These are phyloP conservation scores for Bombus confusus DNA, from an alignment of 1,140 invertebrate genomes.

Conservation along the genomic window DNA sequence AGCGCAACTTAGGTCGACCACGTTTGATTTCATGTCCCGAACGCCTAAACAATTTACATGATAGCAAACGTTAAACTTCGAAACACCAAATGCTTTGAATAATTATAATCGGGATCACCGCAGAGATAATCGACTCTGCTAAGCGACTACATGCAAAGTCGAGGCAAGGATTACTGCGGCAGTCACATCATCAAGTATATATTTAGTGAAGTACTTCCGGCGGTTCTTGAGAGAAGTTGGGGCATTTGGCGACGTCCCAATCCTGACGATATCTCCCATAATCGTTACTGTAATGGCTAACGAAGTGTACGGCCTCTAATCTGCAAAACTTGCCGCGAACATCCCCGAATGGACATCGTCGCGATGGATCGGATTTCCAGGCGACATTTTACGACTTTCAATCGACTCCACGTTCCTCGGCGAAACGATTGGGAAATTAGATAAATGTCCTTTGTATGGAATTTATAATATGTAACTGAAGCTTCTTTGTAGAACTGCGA, in stretches of 20 bases:
- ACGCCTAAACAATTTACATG: background rate
- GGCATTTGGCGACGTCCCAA: constrained; percentile 38
- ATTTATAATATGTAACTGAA: background rate
- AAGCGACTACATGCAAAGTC: constrained; percentile 12
- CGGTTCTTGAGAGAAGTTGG: constrained; percentile 21
- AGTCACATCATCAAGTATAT: constrained; percentile 14
- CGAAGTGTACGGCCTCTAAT: constrained; percentile 25
- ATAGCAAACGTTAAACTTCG: background rate
- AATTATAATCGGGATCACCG: background rate
- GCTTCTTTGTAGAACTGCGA: background rate
- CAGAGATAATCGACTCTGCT: constrained; percentile 11
- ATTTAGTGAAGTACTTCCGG: constrained; percentile 26
- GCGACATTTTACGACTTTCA: background rate
- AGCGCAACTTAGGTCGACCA: background rate
- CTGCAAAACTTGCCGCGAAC: constrained; percentile 25
- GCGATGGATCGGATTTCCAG: background rate
- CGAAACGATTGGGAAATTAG: background rate
- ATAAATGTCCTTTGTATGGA: background rate
- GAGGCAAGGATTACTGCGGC: background rate
- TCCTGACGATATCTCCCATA: constrained; percentile 19
- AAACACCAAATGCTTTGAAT: background rate
- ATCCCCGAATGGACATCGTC: background rate
- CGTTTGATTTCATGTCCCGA: background rate
- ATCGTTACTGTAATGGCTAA: constrained; percentile 10
- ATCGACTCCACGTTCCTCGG: background rate